Base-by-base conservation (phyloP, 2,888 invertebrate species). In the Eurytoma californica region DNA sequence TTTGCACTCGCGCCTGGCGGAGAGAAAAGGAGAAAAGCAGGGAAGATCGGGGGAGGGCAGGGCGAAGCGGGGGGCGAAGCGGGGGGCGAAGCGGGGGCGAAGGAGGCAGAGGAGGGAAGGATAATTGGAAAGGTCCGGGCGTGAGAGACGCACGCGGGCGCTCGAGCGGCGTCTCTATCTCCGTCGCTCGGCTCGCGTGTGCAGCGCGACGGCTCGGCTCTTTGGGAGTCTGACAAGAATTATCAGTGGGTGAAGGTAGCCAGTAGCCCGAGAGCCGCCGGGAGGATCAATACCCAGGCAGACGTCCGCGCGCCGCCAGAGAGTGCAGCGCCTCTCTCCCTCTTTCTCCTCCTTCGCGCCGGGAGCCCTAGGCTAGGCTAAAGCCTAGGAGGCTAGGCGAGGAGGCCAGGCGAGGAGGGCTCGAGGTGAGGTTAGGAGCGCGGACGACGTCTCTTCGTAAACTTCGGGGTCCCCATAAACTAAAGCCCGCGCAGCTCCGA, bases 231-330 rank as follows among this genome's bases (percentile, higher is more conserved):
- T 89, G 89, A 89, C 89, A 90, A 89, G 90, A 90, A 90, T 90
- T 90, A 90, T 90, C 90, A 90, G 90, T 89, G 89, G 90, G 89
- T 87, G 88, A 90, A 90, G 89, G 89, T 90, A 89, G 89, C 90
- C 89, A 88, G 89, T 89, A 88, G 89, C 89, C 60, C 53, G 72
- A 68, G 73, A 87, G 87, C 61, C 61, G 61, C n/a, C 87, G 87
- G 86, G 89, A 86, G 89, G 90, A 90, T 90, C 90, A 90, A 90
- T 90, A 90, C 90, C 87, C 86, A 88, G 89, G 89, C 90, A 90
- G 90, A 89, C 89, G 88, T 89, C 89, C 89, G 88, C 89, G 88
- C 88, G 84, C 84, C 84, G 87, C 86, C 86, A 86, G 69, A 77
- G 89, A 89, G 88, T 89, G 88, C 89, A 90, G 88, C 63, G 20